Percentiles rank a stretch among this genome's conserved stretches.
phyloP scores from a whole-genome alignment of 2,797 vertebrate species.

The Tolypeutes matacus region DNA sequence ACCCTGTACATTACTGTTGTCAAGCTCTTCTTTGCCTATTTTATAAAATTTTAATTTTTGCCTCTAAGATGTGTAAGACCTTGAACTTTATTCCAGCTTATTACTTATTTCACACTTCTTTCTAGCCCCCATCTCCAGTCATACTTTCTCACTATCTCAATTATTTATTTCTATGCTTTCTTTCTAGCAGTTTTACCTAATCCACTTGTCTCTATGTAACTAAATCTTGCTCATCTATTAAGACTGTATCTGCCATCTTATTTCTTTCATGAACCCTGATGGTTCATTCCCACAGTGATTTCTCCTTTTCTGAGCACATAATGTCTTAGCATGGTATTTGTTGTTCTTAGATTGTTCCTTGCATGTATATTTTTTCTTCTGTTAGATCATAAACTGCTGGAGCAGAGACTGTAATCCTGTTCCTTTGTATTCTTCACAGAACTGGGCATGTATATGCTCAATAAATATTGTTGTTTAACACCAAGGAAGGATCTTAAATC shows the following conservation, averaged over 20 bases:
- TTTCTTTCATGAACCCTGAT: background rate
- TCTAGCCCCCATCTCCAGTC: background rate
- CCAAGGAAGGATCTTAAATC: background rate
- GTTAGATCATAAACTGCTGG: slow-evolving; percentile 37
- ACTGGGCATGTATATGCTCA: background rate
- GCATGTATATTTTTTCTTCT: slow-evolving; percentile 25
- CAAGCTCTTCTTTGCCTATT: background rate
- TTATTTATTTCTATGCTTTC: slow-evolving; percentile 8
- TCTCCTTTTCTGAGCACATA: background rate
- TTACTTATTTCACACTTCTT: slow-evolving; percentile 1
- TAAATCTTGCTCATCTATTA: background rate
- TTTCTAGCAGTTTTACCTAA: slow-evolving; percentile 4
- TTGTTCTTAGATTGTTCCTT: slow-evolving; percentile 8
- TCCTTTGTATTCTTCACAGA: background rate
- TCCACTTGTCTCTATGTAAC: background rate
- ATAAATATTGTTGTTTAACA: slow-evolving; percentile 2
- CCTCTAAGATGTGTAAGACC: background rate
- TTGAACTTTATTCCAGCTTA: slow-evolving; percentile 24
- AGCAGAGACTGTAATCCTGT: background rate
- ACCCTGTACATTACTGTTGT: background rate
- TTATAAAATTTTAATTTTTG: slow-evolving; percentile 51
- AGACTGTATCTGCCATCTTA: background rate
- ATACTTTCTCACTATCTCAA: background rate
- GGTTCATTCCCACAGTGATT: background rate
- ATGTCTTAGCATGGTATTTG: slow-evolving; percentile 34